A percentile compares a stretch with the other conserved stretches of the same genome.
These are phyloP conservation scores for Noctua fimbriata DNA, from an alignment of 2,888 invertebrate species.

Conservation along the genomic window DNA sequence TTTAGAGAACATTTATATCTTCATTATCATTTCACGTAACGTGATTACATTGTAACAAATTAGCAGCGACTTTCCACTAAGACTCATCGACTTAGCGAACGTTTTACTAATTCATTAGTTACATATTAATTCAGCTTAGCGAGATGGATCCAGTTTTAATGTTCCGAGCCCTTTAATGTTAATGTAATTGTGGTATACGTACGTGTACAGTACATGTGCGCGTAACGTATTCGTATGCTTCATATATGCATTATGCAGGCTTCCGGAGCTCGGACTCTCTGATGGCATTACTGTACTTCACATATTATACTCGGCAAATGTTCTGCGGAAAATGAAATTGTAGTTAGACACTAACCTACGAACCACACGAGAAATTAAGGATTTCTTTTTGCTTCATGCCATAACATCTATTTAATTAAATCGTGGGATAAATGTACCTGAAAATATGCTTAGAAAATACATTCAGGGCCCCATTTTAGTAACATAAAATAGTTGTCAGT, in stretches of 20 bases:
- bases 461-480: background rate
- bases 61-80: conserved; percentile 29
- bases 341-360: conserved; percentile 56
- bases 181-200: conserved; percentile 54
- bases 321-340: conserved; percentile 59
- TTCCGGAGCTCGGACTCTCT: conserved; percentile 69
- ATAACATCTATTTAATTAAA: conserved; percentile 33
- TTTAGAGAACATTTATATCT: conserved; percentile 1
- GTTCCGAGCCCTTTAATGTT: conserved; percentile 39
- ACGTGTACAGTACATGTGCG: conserved; percentile 35
- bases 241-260: conserved; percentile 72
- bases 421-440: background rate
- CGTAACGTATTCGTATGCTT: conserved; percentile 62
- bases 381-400: conserved; percentile 32
- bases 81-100: conserved; percentile 32
- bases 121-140: conserved; percentile 36
- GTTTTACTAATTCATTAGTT: conserved; percentile 41
- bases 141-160: conserved; percentile 39
- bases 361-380: conserved; percentile 33
- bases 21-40: conserved; percentile 31
- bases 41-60: conserved; percentile 38
- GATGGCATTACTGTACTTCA: conserved; percentile 68
- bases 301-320: conserved; percentile 56
- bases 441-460: conserved; percentile 20
- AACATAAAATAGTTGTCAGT: background rate